These are phyloP conservation scores for Glyphotaelius pellucidus DNA, from an alignment of 2,888 invertebrate genomes.

Conservation along the genomic window DNA sequence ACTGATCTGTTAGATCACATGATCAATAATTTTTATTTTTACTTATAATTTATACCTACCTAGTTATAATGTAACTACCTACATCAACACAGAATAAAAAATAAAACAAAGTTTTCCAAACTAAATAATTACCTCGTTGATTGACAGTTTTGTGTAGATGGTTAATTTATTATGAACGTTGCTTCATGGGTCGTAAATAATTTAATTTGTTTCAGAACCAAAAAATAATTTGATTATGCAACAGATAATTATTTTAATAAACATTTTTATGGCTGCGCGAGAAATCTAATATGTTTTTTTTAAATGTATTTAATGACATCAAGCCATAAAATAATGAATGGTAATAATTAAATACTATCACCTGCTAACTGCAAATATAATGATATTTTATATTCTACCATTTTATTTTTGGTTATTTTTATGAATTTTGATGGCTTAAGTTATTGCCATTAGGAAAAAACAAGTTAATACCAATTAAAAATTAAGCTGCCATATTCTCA, in stretches of 20 bases:
- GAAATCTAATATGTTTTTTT: neutral
- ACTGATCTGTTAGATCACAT: too few species aligned
- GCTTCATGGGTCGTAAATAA: neutral
- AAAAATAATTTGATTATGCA: neutral
- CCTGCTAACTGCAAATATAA: neutral
- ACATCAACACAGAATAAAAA: neutral
- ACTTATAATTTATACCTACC: too few species aligned
- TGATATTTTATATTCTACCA: neutral
- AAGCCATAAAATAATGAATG: neutral
- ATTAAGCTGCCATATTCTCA: conserved; percentile 22
- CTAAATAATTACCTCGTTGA: neutral
- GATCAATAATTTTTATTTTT: too few species aligned
- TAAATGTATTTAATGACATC: neutral
- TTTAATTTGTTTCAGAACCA: neutral
- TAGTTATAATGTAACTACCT: too few species aligned
- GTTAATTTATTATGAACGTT: neutral
- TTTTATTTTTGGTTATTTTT: neutral
- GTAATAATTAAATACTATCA: neutral
- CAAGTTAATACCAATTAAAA: conserved; percentile 29
- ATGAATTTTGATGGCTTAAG: neutral
- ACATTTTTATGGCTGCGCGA: neutral
- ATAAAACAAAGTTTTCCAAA: neutral
- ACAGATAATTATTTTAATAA: neutral
- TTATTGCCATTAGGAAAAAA: neutral
- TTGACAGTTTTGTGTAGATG: neutral